phyloP scores from a whole-genome alignment of 2,888 invertebrate species.

The Melipona bicolor region DNA sequence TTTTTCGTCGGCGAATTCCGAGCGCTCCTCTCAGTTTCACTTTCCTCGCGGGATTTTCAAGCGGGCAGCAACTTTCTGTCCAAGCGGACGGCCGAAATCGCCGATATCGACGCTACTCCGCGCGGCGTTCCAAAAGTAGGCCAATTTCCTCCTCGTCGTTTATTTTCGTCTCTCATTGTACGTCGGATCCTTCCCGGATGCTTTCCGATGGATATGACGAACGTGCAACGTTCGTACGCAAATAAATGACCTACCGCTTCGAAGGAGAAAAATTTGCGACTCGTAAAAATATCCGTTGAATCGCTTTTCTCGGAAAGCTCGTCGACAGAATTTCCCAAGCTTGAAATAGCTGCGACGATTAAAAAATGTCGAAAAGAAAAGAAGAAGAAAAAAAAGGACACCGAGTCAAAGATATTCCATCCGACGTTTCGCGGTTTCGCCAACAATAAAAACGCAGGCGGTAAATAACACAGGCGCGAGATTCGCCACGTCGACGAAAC shows the following conservation, averaged over 20 bases:
- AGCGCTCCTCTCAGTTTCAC: background rate
- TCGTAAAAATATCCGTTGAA: constrained; percentile 50
- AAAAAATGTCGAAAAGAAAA: background rate
- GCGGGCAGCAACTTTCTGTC: background rate
- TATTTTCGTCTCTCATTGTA: constrained; percentile 1
- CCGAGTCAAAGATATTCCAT: background rate
- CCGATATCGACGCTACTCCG: background rate
- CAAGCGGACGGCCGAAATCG: background rate
- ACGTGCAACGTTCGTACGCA: constrained; percentile 42
- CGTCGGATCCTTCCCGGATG: background rate
- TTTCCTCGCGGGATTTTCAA: background rate
- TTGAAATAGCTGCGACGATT: constrained; percentile 1
- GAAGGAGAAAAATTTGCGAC: constrained; percentile 40
- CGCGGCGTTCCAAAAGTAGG: background rate
- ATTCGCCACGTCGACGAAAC: background rate
- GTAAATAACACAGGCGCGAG: constrained; percentile 8
- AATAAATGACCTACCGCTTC: constrained; percentile 49
- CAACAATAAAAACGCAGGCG: background rate
- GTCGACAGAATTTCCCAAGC: constrained; percentile 5
- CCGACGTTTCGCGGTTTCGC: background rate
- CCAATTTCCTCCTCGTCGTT: constrained; percentile 1
- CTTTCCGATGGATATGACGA: constrained; percentile 33
- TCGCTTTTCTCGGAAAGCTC: constrained; percentile 23
- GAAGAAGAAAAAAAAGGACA: background rate
- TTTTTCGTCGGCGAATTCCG: background rate